A percentile compares a stretch with the other conserved stretches of the same genome.
These are phyloP conservation scores for Rhinichthys klamathensis DNA, from an alignment of 2,113 vertebrate species.

Conservation along the genomic window DNA sequence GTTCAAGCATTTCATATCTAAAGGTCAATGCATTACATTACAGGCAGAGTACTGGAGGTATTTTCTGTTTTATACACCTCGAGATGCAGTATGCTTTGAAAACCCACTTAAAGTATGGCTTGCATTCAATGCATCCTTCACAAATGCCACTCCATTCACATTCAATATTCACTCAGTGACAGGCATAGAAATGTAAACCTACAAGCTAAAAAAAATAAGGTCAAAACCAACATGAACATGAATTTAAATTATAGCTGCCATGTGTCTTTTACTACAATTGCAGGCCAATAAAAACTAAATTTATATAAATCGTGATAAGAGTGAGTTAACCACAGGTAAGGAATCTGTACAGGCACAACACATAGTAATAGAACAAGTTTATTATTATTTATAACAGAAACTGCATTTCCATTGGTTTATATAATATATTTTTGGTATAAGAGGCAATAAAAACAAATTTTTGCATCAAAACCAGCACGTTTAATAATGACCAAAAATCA, in stretches of 20 bases:
- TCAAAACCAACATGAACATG: neutral
- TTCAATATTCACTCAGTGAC: neutral
- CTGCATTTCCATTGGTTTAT: too few species aligned
- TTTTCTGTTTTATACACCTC: neutral
- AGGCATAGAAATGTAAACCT: neutral
- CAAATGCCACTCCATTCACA: neutral
- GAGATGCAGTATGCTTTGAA: neutral
- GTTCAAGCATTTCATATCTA: constrained; percentile 14
- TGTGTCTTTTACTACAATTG: neutral
- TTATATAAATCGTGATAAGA: neutral
- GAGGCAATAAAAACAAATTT: too few species aligned
- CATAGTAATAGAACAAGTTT: too few species aligned
- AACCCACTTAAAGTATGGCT: neutral
- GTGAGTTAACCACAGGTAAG: neutral
- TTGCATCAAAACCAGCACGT: too few species aligned
- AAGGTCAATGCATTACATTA: constrained; percentile 10
- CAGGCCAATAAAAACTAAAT: neutral
- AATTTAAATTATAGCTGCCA: neutral
- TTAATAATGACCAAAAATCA: too few species aligned
- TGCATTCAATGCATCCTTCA: constrained; percentile 6
- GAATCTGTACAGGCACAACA: too few species aligned
- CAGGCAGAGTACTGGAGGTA: neutral
- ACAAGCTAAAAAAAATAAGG: neutral
- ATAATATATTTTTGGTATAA: too few species aligned
- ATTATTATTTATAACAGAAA: too few species aligned